phyloP scores from a whole-genome alignment of 2,113 vertebrate genomes.

The Collichthys lucidus region DNA sequence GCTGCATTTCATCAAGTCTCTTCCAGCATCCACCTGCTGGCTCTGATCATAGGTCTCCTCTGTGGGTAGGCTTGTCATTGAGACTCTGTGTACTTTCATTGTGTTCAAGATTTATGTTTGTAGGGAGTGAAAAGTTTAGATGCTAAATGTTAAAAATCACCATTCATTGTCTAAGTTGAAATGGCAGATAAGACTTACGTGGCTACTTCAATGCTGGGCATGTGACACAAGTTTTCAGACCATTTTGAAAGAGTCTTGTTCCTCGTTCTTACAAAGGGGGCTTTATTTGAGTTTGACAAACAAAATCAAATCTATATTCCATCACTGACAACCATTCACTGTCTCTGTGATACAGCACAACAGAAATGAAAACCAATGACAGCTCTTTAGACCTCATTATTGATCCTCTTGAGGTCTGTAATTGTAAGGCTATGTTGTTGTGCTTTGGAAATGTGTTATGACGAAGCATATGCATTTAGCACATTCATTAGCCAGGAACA shows the following conservation, averaged over 20 bases:
- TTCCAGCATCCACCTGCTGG: not conserved
- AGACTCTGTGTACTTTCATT: not conserved
- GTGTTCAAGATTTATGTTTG: not conserved
- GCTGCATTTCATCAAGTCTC: slow-evolving; percentile 23
- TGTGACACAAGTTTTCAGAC: not conserved
- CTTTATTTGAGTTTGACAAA: not conserved
- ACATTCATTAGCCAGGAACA: no score
- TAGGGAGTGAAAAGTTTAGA: not conserved
- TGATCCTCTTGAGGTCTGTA: not conserved
- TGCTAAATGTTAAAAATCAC: not conserved
- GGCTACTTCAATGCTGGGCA: no score
- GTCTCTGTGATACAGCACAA: no score
- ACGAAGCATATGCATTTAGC: no score
- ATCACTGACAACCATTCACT: not conserved
- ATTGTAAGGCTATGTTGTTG: not conserved
- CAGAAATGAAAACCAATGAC: no score
- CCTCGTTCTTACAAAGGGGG: not conserved
- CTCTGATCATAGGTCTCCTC: not conserved
- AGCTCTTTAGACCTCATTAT: not conserved
- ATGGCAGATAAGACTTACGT: no score
- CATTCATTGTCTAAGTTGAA: not conserved
- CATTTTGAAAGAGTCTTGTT: not conserved
- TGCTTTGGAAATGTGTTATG: no score
- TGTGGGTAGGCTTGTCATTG: not conserved
- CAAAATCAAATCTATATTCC: not conserved